phyloP scores from a whole-genome alignment of 2,113 vertebrate genomes.

The Scopus umbretta region DNA sequence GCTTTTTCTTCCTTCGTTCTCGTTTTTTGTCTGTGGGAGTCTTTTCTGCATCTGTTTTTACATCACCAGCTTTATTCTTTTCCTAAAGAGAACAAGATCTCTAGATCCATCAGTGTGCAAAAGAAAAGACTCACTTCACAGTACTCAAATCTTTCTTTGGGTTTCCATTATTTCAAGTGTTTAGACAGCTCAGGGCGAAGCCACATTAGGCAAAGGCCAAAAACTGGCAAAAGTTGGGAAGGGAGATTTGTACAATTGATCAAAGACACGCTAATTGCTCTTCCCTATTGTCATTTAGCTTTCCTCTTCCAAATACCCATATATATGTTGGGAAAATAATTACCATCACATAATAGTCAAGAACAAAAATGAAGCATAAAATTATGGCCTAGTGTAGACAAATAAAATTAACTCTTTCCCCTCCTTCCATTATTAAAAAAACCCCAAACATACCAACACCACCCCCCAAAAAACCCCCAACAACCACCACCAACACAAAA shows the following conservation, averaged over 20 bases:
- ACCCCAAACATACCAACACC: neutral
- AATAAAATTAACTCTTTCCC: neutral
- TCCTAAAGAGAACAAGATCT: conserved; percentile 69
- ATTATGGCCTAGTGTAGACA: neutral
- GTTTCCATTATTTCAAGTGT: neutral
- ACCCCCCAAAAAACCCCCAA: neutral
- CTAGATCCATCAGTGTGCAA: neutral
- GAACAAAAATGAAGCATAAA: neutral
- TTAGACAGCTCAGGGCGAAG: neutral
- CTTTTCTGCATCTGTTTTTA: conserved; percentile 86
- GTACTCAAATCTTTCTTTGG: neutral
- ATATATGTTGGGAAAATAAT: neutral
- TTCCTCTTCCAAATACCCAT: neutral
- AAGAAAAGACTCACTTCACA: neutral
- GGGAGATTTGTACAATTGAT: neutral
- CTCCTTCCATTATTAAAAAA: neutral
- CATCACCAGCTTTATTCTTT: conserved; percentile 90
- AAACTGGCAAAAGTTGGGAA: neutral
- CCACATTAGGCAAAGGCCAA: neutral
- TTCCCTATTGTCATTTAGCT: neutral
- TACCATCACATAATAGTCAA: neutral
- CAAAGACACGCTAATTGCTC: neutral
- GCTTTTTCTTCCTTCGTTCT: conserved; percentile 86
- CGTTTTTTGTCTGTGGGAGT: conserved; percentile 90
- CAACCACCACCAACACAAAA: neutral